Base-by-base conservation (phyloP, 2,797 vertebrate species). In the Myotis myotis region DNA sequence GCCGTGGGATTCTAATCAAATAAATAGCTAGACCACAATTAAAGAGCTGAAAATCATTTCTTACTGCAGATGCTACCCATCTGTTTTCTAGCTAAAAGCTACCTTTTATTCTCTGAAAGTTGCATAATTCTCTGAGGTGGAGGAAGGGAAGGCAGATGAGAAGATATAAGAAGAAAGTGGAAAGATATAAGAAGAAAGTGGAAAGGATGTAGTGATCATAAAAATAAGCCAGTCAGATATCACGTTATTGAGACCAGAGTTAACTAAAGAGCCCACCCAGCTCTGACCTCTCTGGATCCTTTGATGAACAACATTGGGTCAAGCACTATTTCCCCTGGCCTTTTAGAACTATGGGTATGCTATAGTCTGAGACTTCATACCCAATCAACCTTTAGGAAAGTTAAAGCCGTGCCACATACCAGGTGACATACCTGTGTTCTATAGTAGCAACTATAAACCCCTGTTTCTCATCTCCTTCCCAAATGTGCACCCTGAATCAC, bases 371-470 rank as follows among this genome's bases (percentile, higher is more conserved):
- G 53, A 36, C 6, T 66, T 30, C 17, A 1, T 6, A 51, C 2
- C 33, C 15, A 30, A 0, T 19, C 30, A 87, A 22, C 3, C 19
- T 82, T 51, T n/a, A 38, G 36, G 49, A 75, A 72, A 76, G 6
- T 36, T 8, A 88, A n/a, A 84, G 57, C 12, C 19, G 22, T 16
- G 38, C n/a, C 41, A n/a, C 10, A 13, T 8, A 51, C 23, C 25
- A 71, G 6, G 3, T 30, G 41, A 76, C 93, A 1, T 96, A 99
- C 99, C 99, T 99, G 98, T 99, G 99, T 96, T 99, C 99, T 93
- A 99, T 99, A 30, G 99, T 98, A 64, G 99, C 99, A 95, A 99
- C 99, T 62, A 99, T 98, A 97, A 99, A 99, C 81, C 99, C 99
- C 55, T 98, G 30, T 51, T 72, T 23, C 33, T 44, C 28, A 2